Evolutionary conservation across 2,888 invertebrate species (phyloP), one percentile per base, ranked within the genome.

Genomic region (Xylota sylvarum): DNA sequence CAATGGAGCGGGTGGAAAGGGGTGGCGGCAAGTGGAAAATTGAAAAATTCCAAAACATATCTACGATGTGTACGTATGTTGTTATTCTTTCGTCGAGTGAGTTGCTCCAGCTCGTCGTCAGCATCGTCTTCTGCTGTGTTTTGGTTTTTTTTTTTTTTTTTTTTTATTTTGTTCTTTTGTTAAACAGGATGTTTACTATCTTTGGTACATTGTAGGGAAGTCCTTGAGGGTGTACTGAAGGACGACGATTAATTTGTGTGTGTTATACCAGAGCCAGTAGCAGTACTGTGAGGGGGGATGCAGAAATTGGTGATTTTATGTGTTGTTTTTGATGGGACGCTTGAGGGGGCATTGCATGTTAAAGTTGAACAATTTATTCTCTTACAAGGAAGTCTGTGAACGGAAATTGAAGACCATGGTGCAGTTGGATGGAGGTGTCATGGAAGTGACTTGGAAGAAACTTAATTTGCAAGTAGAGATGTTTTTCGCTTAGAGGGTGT

Each of bases 41-140:
- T 81, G 85, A 85, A 85, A 85, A 85, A 85, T 81, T 69, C 65
- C 85, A 65, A 85, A 85, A 81, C 85, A 85, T 70, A 85, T 85
- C 76, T 85, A 67, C 70, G 30, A 70, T 62, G 55, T 64, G 67
- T 48, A 12, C 14, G 43, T 77, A 55, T 69, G 64, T 56, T 72
- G 60, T 67, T 52, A 32, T 81, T 55, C 62, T 73, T 55, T 32
- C 64, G 50, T 67, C 50, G 48, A 73, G 80, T 40, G 40, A 69
- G 40, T 55, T 37, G 50, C 50, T 67, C 35, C 9, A 7, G 32
- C 58, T 52, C 19, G 23, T 23, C 23, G 23, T 23, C 35, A 32
- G 43, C 62, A 56, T 70, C 56, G 69, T 74, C 69, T 37, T n/a
- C n/a, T n/a, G n/a, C n/a, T n/a, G n/a, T n/a, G n/a, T n/a, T n/a